Evolutionary conservation across 2,113 vertebrate genomes (phyloP).

Genomic region (Spermophilus dauricus): DNA sequence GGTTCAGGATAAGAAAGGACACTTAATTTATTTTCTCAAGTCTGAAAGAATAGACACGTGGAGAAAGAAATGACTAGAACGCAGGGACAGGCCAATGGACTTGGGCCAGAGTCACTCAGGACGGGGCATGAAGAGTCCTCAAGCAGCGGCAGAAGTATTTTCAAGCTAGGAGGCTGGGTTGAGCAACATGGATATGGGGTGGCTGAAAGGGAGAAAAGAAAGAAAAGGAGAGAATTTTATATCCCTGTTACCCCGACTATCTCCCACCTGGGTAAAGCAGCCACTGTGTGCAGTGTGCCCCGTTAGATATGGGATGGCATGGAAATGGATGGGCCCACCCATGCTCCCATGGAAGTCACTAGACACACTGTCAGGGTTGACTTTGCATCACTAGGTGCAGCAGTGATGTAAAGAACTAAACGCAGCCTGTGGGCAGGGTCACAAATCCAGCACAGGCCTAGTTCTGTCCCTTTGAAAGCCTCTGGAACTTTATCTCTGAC

Average conservation of each 20-base stretch:
- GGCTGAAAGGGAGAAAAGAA: background rate
- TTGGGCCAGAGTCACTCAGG: background rate
- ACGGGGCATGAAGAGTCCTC: background rate
- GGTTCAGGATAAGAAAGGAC: background rate
- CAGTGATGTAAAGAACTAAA: background rate
- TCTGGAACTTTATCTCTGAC: background rate
- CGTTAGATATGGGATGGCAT: rapidly evolving
- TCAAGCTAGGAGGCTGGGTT: background rate
- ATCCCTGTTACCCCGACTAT: background rate
- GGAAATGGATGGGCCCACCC: background rate
- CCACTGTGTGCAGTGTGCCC: too few species aligned
- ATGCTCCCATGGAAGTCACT: background rate
- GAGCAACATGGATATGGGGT: background rate
- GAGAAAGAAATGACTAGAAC: constrained; percentile 56
- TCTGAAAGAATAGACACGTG: background rate
- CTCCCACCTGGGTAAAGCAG: background rate
- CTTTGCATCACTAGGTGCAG: background rate
- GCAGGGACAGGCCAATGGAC: background rate
- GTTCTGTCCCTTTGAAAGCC: background rate
- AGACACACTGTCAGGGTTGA: background rate
- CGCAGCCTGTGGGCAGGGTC: background rate
- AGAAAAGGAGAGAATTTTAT: background rate
- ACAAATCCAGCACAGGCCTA: background rate
- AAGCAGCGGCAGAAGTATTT: background rate
- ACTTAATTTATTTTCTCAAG: constrained; percentile 42